Evolutionary conservation across 2,888 invertebrate genomes (phyloP).

Genomic region (Drosophila helvetica): DNA sequence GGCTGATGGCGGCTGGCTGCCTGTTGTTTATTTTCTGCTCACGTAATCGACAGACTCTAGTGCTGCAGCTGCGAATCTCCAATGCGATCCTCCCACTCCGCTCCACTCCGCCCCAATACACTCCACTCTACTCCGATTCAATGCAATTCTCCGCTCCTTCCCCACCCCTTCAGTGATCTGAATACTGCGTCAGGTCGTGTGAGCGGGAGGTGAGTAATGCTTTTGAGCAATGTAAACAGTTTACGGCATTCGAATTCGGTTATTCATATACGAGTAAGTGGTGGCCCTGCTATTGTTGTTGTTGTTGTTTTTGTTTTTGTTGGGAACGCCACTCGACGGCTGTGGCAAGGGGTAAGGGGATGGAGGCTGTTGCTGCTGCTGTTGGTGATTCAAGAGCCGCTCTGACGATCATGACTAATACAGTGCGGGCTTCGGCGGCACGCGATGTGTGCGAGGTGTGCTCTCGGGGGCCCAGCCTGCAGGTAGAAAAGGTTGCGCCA

Average conservation of each 20-base stretch:
- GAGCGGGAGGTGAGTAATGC: conserved; percentile 43
- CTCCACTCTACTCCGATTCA: conserved; percentile 14
- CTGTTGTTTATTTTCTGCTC: conserved; percentile 40
- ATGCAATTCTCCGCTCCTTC: conserved; percentile 9
- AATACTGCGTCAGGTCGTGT: conserved; percentile 10
- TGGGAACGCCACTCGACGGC: conserved; percentile 32
- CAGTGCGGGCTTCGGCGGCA: conserved; percentile 42
- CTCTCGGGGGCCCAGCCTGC: conserved; percentile 28
- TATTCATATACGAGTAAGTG: conserved; percentile 49
- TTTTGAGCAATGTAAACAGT: conserved; percentile 61
- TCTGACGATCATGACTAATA: conserved; percentile 67
- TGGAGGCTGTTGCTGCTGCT: conserved; percentile 14
- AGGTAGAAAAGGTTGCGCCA: conserved; percentile 37
- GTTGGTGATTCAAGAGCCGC: conserved; percentile 67
- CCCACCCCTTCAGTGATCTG: not conserved
- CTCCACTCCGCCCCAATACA: conserved; percentile 1
- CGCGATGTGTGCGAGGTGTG: conserved; percentile 39
- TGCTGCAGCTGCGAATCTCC: conserved; percentile 33
- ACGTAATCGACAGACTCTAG: conserved; percentile 39
- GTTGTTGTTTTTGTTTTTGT: conserved; percentile 15
- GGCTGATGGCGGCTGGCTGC: conserved; percentile 19
- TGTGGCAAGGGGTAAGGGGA: conserved; percentile 1
- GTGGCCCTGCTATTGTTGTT: conserved; percentile 15
- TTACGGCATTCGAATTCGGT: conserved; percentile 43
- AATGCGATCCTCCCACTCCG: conserved; percentile 8